Percentiles rank a stretch among this genome's conserved stretches.
Conservation (phyloP, 2,113 vertebrate genomes). For the Mirza zaza region DNA sequence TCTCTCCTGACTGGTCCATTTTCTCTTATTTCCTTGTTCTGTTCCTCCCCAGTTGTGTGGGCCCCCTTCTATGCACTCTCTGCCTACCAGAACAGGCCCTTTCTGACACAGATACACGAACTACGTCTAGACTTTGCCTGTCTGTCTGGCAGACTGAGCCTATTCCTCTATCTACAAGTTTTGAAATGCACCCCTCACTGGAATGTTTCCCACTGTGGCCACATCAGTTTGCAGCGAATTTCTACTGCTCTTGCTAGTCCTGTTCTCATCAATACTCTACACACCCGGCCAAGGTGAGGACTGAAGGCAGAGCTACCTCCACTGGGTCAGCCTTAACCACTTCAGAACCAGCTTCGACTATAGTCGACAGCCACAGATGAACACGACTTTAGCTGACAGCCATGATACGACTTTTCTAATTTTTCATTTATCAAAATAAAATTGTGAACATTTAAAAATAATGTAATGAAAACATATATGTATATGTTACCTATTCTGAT, state of each 20-base stretch:
- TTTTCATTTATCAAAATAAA: too few species aligned
- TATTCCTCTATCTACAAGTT: not conserved
- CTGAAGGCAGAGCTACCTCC: not conserved
- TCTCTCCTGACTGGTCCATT: not conserved
- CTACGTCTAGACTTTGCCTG: not conserved
- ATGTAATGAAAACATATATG: too few species aligned
- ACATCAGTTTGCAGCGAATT: accelerated
- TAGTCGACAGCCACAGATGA: too few species aligned
- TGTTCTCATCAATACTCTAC: not conserved
- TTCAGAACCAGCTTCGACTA: too few species aligned
- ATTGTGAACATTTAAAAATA: too few species aligned
- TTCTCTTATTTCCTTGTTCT: not conserved
- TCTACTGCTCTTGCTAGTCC: not conserved
- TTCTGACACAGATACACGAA: not conserved
- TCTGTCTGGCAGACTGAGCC: not conserved
- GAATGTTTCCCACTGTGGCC: not conserved
- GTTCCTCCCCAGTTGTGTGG: too few species aligned
- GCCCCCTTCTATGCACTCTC: too few species aligned
- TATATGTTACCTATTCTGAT: too few species aligned
- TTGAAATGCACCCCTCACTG: not conserved
- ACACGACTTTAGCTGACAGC: too few species aligned
- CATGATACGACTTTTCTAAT: too few species aligned
- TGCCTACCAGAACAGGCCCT: not conserved
- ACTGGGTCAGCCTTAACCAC: too few species aligned
- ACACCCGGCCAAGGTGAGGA: not conserved